These are phyloP conservation scores for Epinephelus fuscoguttatus DNA, from an alignment of 2,113 vertebrate genomes.

Conservation along the genomic window DNA sequence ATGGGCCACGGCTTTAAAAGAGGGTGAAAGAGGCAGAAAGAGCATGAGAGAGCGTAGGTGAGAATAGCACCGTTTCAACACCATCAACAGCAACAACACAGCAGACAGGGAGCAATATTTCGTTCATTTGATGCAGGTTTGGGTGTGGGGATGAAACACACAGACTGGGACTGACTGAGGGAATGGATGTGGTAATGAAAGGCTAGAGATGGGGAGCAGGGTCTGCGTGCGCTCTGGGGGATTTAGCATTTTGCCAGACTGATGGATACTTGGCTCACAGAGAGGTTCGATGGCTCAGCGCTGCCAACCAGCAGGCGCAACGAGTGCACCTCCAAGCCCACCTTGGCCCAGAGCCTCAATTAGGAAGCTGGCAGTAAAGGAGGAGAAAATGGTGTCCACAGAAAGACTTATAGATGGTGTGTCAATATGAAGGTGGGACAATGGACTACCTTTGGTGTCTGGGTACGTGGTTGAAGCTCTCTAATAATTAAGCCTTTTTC, in stretches of 20 bases:
- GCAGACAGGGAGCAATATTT: slow-evolving; percentile 13
- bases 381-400: slow-evolving; percentile 22
- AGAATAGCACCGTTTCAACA: slow-evolving; percentile 26
- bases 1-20: slow-evolving; percentile 14
- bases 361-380: slow-evolving; percentile 32
- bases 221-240: slow-evolving; percentile 31
- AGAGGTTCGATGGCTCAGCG: slow-evolving; percentile 68
- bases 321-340: slow-evolving; percentile 44
- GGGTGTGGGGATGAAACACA: slow-evolving; percentile 30
- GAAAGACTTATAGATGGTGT: slow-evolving; percentile 24
- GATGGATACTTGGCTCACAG: slow-evolving; percentile 67
- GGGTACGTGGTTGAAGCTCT: background rate
- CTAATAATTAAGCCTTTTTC: slow-evolving; percentile 3
- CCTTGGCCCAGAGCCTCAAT: slow-evolving; percentile 38
- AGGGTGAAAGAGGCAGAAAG: background rate
- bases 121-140: slow-evolving; percentile 23
- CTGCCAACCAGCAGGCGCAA: slow-evolving; percentile 61
- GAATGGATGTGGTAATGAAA: slow-evolving; percentile 58
- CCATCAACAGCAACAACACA: slow-evolving; percentile 15
- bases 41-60: slow-evolving; percentile 24
- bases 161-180: slow-evolving; percentile 26
- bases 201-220: slow-evolving; percentile 52
- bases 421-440: background rate
- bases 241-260: slow-evolving; percentile 66
- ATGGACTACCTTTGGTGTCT: background rate